phyloP scores from a whole-genome alignment of 2,888 invertebrate species.

The Meliscaeva auricollis region DNA sequence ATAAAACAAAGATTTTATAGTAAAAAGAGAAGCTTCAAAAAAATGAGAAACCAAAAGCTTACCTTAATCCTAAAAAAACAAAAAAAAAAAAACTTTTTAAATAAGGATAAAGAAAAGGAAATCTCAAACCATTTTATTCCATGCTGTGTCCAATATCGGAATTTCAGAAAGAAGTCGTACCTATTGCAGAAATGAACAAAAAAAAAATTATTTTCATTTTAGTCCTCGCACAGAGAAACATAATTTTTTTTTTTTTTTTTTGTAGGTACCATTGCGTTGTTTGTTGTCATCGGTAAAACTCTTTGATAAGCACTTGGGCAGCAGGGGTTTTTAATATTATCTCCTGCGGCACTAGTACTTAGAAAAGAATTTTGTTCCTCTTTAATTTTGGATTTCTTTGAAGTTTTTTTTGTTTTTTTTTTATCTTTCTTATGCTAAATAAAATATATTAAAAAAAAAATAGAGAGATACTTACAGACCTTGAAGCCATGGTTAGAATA shows the following conservation, averaged over 20 bases:
- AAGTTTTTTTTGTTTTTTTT: conserved; percentile 6
- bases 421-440: neutral
- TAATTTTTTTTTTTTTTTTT: neutral
- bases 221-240: conserved; percentile 6
- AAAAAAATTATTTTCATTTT: conserved; percentile 1
- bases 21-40: conserved; percentile 22
- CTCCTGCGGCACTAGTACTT: conserved; percentile 85
- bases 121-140: neutral
- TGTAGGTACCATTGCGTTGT: no score
- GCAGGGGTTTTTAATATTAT: conserved; percentile 83
- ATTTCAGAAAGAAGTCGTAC: conserved; percentile 57
- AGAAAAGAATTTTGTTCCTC: conserved; percentile 81
- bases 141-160: neutral
- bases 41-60: conserved; percentile 35
- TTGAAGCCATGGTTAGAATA: no score
- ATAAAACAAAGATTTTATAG: conserved; percentile 19
- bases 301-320: conserved; percentile 85
- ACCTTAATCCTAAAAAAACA: conserved; percentile 21
- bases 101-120: conserved; percentile 24
- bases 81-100: neutral
- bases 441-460: conserved; percentile 3
- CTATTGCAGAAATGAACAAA: conserved; percentile 38
- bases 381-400: conserved; percentile 24
- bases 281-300: conserved; percentile 83
- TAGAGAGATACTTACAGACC: no score